phyloP scores from a whole-genome alignment of 1,140 invertebrate genomes.

The Pseudomyrmex sp. region DNA sequence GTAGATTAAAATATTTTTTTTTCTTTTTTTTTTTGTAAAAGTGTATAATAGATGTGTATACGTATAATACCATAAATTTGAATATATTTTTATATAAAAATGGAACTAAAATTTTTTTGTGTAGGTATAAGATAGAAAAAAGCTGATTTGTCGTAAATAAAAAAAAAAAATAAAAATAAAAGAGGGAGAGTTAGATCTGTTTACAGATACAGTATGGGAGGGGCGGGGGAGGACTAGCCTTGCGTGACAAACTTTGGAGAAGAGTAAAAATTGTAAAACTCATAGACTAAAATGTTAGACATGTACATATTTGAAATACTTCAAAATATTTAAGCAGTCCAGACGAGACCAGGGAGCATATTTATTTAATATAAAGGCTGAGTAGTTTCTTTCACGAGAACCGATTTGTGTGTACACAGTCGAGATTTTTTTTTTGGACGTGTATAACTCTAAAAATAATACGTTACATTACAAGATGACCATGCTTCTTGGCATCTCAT shows the following conservation, averaged over 20 bases:
- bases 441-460: conserved; percentile 74
- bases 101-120: conserved; percentile 79
- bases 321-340: conserved; percentile 57
- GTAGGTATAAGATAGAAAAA: conserved; percentile 83
- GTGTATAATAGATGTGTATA: conserved; percentile 83
- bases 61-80: conserved; percentile 82
- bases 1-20: conserved; percentile 83
- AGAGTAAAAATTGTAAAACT: conserved; percentile 63
- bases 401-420: conserved; percentile 73
- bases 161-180: conserved; percentile 71
- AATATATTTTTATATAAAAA: conserved; percentile 81
- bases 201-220: conserved; percentile 64
- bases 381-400: conserved; percentile 67
- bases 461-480: conserved; percentile 72
- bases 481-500: conserved; percentile 79
- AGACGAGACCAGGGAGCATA: conserved; percentile 22
- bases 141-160: conserved; percentile 72
- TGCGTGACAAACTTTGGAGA: conserved; percentile 78
- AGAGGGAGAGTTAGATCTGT: conserved; percentile 63
- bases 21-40: conserved; percentile 78
- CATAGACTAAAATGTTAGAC: conserved; percentile 54
- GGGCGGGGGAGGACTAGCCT: conserved; percentile 78
- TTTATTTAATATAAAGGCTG: conserved; percentile 72
- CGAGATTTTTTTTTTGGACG: conserved; percentile 33
- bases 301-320: conserved; percentile 64